Evolutionary conservation across 2,113 vertebrate genomes (phyloP), one percentile per base, ranked within the genome.

Genomic region (Sarotherodon lohbergeri): DNA sequence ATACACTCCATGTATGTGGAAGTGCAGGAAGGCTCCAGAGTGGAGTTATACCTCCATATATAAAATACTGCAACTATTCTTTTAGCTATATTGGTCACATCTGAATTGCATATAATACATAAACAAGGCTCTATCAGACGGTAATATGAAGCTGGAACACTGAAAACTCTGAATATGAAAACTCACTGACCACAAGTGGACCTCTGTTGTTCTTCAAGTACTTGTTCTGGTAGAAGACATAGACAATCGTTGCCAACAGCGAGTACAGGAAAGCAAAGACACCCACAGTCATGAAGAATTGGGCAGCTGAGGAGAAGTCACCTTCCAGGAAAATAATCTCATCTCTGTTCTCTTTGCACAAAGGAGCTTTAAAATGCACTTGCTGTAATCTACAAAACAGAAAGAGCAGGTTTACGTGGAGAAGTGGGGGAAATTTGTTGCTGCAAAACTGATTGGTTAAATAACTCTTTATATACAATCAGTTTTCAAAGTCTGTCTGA

Each of bases 161-260:
- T 16, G 7, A 19, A 46, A 73, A 27, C 13, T 29, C 48, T 14
- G 24, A 39, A 46, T 29, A 48, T 63, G 16, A 78, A 56, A 90
- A 36, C 17, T 79, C 29, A 98, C 98, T 98, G 96, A 99, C 99
- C 96, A 99, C 96, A 66, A 98, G 94, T 34, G 99, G 99, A 3
- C 99, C 99, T 83, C 98, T 97, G 97, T 99, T 99, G 96, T 99
- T 98, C 91, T 98, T 98, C 86, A 98, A 96, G 93, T 99, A 99
- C 93, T 98, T 99, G 94, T 99, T 99, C 96, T 99, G 99, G 96
- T 98, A 99, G 96, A 99, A 99, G 90, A 99, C 97, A 86, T 99
- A 99, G 88, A 99, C 98, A 13, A 99, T 95, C 0, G 98, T 99
- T 83, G 99, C 99, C 19, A 98, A 96, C 93, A 99, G 95, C 0